These are phyloP conservation scores for Boulengeromyrus knoepffleri DNA, from an alignment of 2,113 vertebrate species.

Conservation along the genomic window DNA sequence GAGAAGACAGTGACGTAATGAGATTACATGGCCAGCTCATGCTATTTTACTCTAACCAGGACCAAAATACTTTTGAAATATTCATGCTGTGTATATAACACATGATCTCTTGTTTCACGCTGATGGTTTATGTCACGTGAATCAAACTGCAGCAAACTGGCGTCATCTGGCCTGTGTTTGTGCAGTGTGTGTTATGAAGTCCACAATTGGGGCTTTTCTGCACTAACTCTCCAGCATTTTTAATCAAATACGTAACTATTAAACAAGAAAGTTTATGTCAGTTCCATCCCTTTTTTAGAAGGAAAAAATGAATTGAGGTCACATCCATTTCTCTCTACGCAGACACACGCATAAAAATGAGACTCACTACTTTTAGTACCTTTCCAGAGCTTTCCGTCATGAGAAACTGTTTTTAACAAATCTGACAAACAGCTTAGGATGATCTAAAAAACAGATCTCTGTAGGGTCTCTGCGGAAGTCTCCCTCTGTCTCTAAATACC, in stretches of 20 bases:
- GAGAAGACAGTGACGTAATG: not conserved
- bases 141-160: not conserved
- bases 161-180: not conserved
- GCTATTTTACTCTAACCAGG: not conserved
- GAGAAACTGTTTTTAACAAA: not conserved
- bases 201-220: not conserved
- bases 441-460: not conserved
- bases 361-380: not conserved
- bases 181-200: not conserved
- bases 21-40: not conserved
- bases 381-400: not conserved
- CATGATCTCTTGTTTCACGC: not conserved
- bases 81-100: not conserved
- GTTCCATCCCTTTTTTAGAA: not conserved
- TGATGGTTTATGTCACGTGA: not conserved
- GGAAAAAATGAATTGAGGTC: not conserved
- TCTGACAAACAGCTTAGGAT: not conserved
- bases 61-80: not conserved
- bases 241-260: not conserved
- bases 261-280: not conserved
- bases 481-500: constrained; percentile 4
- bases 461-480: not conserved
- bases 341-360: not conserved
- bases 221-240: not conserved
- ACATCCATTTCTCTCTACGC: not conserved